These are phyloP conservation scores for Lontra canadensis DNA, from an alignment of 2,113 vertebrate genomes.

Conservation along the genomic window DNA sequence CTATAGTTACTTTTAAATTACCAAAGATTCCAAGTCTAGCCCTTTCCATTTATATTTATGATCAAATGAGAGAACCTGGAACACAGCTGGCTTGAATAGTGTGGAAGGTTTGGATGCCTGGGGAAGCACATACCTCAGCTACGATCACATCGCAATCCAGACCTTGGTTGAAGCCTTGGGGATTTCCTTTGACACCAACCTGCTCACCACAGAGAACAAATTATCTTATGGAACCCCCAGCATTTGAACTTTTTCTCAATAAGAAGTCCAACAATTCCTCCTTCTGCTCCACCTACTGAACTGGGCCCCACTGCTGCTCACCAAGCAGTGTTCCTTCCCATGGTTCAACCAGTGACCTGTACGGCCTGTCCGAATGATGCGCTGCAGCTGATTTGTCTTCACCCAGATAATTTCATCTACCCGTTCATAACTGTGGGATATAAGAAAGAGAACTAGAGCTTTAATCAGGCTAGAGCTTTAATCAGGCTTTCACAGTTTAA, in stretches of 20 bases:
- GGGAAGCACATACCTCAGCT: constrained; percentile 88
- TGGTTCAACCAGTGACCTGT: constrained; percentile 96
- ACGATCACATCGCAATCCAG: constrained; percentile 96
- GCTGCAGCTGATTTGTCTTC: constrained; percentile 96
- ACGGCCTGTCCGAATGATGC: constrained; percentile 94
- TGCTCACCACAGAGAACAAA: constrained; percentile 67
- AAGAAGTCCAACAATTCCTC: background rate
- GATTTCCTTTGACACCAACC: constrained; percentile 95
- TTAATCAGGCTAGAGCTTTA: background rate
- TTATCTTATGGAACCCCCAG: background rate
- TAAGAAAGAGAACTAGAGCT: background rate
- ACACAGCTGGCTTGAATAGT: background rate
- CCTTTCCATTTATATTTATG: background rate
- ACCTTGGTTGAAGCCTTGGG: constrained; percentile 95
- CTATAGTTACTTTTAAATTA: constrained; percentile 55
- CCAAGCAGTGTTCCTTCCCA: constrained; percentile 95
- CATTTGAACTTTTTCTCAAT: background rate
- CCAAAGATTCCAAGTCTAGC: constrained; percentile 4
- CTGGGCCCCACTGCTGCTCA: constrained; percentile 65
- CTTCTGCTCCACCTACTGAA: background rate
- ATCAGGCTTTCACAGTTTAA: background rate
- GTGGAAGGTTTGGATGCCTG: background rate
- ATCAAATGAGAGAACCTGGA: constrained; percentile 28
- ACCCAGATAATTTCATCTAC: constrained; percentile 97
- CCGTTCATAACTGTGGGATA: constrained; percentile 88